Conservation (phyloP, 2,113 vertebrate species). For the Piliocolobus tephrosceles region DNA sequence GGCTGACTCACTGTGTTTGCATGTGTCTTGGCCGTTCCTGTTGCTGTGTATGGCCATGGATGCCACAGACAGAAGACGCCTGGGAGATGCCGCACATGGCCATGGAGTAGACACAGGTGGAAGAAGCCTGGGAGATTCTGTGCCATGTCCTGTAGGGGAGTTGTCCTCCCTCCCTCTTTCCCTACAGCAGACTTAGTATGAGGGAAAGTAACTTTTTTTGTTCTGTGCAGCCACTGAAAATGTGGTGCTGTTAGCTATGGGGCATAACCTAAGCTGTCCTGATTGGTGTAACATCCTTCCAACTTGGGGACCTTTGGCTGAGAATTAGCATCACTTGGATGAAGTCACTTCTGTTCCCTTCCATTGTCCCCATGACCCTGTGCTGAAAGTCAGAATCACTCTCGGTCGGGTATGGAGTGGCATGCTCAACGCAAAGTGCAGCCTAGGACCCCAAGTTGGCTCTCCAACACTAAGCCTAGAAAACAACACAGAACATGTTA, state of each 20-base stretch:
- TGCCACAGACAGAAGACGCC: too few species aligned
- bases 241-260: neutral
- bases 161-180: neutral
- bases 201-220: neutral
- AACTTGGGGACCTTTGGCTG: neutral
- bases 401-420: neutral
- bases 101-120: too few species aligned
- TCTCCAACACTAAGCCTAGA: rapidly evolving
- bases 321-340: neutral
- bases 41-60: rapidly evolving
- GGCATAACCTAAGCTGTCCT: neutral
- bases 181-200: neutral
- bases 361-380: too few species aligned
- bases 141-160: neutral
- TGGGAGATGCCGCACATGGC: too few species aligned
- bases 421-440: too few species aligned
- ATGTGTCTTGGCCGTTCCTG: neutral
- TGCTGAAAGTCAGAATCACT: too few species aligned
- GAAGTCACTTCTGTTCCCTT: too few species aligned
- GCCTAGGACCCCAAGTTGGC: neutral
- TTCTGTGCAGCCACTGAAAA: neutral
- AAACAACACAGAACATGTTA: neutral
- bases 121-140: too few species aligned
- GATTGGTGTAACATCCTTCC: neutral
- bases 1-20: rapidly evolving